Evolutionary conservation across 2,797 vertebrate species (phyloP).

Genomic region (Sylvilagus floridanus): DNA sequence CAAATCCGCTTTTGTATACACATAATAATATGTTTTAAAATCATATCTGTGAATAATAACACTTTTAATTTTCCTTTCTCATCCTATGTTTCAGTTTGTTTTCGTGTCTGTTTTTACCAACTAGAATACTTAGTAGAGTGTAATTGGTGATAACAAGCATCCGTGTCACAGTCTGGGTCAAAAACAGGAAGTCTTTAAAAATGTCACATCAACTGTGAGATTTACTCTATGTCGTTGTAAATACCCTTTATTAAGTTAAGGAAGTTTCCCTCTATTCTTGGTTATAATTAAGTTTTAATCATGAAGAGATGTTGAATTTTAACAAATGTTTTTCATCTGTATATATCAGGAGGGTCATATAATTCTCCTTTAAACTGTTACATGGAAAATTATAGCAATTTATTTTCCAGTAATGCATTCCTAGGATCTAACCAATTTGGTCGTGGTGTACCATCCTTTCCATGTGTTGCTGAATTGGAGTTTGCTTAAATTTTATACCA

Average conservation of each 20-base stretch:
- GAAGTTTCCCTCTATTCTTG: background rate
- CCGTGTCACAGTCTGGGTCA: background rate
- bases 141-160: background rate
- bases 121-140: background rate
- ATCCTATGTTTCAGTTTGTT: background rate
- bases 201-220: background rate
- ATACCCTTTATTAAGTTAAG: background rate
- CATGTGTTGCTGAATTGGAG: background rate
- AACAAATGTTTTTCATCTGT: background rate
- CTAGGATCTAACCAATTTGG: background rate
- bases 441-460: background rate
- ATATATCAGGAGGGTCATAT: background rate
- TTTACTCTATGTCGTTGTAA: background rate
- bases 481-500: slow-evolving; percentile 17
- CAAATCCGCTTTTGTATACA: background rate
- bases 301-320: background rate
- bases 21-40: background rate
- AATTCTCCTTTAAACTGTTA: background rate
- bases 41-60: background rate
- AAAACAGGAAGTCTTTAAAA: slow-evolving; percentile 37
- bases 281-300: slow-evolving; percentile 5
- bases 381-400: background rate
- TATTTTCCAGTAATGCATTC: background rate
- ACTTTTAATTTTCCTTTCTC: background rate
- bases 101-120: background rate